Percentiles rank a stretch among this genome's conserved stretches.
Evolutionary conservation across 2,888 invertebrate species (phyloP).

Genomic region (Escarpia spicata): DNA sequence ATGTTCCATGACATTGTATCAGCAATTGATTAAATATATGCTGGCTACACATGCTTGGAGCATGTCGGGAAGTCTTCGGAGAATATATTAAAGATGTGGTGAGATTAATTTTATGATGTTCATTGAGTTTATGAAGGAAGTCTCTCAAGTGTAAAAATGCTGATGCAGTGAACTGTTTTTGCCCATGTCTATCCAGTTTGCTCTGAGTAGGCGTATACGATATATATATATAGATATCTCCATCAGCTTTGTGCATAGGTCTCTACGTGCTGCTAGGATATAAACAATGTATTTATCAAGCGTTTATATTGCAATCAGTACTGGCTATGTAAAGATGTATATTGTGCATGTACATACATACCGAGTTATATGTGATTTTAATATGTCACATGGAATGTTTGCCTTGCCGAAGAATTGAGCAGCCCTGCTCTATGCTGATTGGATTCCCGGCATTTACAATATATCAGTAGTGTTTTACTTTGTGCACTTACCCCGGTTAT

Average conservation of each 20-base stretch:
- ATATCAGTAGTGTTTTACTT: background rate
- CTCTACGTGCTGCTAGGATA: background rate
- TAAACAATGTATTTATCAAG: background rate
- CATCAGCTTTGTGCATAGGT: background rate
- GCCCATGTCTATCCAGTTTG: background rate
- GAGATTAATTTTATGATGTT: background rate
- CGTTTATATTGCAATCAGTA: background rate
- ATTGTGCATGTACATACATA: slow-evolving; percentile 6
- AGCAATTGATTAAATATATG: background rate
- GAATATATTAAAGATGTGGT: background rate
- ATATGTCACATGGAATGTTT: background rate
- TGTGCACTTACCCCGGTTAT: background rate
- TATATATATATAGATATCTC: background rate
- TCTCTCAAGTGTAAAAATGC: background rate
- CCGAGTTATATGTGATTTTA: background rate
- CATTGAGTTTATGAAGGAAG: background rate
- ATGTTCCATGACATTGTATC: background rate
- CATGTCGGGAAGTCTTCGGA: too few relatives aligned
- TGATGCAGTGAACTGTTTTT: background rate
- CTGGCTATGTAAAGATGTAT: slow-evolving; percentile 1
- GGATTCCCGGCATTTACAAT: background rate
- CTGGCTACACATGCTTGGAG: too few relatives aligned
- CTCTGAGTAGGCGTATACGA: background rate
- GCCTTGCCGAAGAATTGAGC: background rate
- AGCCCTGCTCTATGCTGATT: background rate